These are phyloP conservation scores for Calidris pugnax DNA, from an alignment of 2,113 vertebrate genomes.

Conservation along the genomic window DNA sequence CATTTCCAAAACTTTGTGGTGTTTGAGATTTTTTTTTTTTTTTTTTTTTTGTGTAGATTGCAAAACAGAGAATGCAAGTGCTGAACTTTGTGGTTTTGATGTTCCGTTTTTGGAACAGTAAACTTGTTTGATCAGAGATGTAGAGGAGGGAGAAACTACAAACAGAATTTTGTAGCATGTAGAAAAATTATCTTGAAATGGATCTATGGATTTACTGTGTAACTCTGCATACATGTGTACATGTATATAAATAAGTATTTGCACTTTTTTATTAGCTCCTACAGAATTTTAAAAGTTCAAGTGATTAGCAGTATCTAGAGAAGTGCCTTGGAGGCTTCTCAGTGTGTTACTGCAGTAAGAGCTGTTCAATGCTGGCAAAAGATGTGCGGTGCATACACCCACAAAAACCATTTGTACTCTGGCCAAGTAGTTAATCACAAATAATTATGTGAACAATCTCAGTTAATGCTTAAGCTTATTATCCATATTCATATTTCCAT, in stretches of 20 bases:
- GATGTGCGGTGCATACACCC: not conserved
- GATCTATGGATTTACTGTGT: not conserved
- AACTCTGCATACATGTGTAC: not conserved
- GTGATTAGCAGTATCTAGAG: not conserved
- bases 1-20: not conserved
- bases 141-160: not conserved
- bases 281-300: not conserved
- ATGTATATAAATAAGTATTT: not conserved
- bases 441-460: not conserved
- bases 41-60: not conserved
- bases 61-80: not conserved
- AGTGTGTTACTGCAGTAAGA: not conserved
- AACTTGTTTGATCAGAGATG: not conserved
- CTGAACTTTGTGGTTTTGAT: not conserved
- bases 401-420: not conserved
- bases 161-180: not conserved
- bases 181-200: not conserved
- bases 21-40: not conserved
- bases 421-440: not conserved
- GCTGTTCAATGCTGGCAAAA: not conserved
- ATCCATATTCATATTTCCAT: not conserved
- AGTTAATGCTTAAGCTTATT: not conserved
- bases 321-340: not conserved
- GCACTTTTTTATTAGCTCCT: not conserved
- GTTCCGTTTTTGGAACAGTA: not conserved